phyloP scores from a whole-genome alignment of 2,113 vertebrate genomes.

The Scatophagus argus region DNA sequence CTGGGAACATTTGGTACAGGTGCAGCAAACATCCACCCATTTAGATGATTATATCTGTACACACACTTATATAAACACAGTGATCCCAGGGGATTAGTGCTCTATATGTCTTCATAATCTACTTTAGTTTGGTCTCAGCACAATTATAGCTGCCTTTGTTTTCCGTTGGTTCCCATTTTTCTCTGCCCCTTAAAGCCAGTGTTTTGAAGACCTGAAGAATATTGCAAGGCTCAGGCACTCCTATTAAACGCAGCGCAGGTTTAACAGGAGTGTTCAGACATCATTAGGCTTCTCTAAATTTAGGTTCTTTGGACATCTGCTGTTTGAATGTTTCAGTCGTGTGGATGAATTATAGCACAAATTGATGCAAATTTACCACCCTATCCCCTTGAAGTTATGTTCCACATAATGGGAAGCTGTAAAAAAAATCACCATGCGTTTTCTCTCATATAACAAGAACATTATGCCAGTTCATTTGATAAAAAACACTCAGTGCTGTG shows the following conservation, averaged over 20 bases:
- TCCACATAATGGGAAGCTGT: slow-evolving; percentile 43
- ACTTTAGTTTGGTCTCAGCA: slow-evolving; percentile 27
- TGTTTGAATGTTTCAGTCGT: background rate
- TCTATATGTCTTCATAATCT: slow-evolving; percentile 35
- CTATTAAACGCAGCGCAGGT: slow-evolving; percentile 5
- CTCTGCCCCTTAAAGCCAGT: slow-evolving; percentile 13
- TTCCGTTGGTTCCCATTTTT: slow-evolving; percentile 14
- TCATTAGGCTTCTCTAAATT: slow-evolving; percentile 38
- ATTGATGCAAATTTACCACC: slow-evolving; percentile 33
- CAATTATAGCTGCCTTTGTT: slow-evolving; percentile 32
- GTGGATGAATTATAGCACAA: background rate
- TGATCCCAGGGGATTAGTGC: slow-evolving; percentile 28
- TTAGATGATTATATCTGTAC: slow-evolving; percentile 20
- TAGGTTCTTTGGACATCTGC: background rate
- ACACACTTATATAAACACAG: slow-evolving; percentile 12
- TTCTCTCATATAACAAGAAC: slow-evolving; percentile 25
- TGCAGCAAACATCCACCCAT: slow-evolving; percentile 30
- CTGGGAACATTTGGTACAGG: slow-evolving; percentile 41
- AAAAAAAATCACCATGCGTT: slow-evolving; percentile 47
- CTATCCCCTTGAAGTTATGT: slow-evolving; percentile 40
- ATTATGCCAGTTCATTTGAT: slow-evolving; percentile 9
- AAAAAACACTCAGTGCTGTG: background rate
- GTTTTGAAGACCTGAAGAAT: slow-evolving; percentile 6
- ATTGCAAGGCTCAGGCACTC: background rate
- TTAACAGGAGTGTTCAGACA: background rate